These are phyloP conservation scores for Pissodes strobi DNA, from an alignment of 1,140 invertebrate species.

Conservation along the genomic window DNA sequence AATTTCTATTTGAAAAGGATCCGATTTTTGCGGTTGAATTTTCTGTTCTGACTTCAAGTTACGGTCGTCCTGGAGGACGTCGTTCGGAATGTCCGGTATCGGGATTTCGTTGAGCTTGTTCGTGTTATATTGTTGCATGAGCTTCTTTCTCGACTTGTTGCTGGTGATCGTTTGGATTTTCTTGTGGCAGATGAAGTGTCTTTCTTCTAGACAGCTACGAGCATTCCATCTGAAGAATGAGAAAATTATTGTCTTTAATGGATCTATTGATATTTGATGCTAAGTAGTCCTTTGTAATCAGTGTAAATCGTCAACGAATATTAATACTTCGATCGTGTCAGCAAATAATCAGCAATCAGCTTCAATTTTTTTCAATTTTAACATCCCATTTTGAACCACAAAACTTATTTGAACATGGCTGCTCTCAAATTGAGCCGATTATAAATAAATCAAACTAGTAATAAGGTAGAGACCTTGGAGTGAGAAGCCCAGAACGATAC, in stretches of 20 bases:
- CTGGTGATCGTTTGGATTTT: constrained; percentile 27
- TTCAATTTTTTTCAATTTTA: too few species aligned
- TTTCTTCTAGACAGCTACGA: constrained; percentile 25
- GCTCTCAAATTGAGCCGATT: too few species aligned
- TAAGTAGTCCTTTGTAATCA: too few species aligned
- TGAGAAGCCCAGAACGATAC: too few species aligned
- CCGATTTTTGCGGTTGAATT: background rate
- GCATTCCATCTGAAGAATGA: constrained; percentile 40
- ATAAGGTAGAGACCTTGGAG: too few species aligned
- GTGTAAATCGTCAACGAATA: too few species aligned
- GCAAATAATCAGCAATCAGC: too few species aligned
- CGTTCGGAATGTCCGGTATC: constrained; percentile 10
- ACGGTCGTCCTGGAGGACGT: background rate
- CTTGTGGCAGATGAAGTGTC: constrained; percentile 39
- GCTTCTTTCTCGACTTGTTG: constrained; percentile 14
- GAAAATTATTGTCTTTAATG: background rate
- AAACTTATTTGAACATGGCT: too few species aligned
- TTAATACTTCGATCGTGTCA: too few species aligned
- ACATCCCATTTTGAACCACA: too few species aligned
- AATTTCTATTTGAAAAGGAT: constrained; percentile 16
- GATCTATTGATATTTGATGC: background rate
- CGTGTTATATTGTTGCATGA: constrained; percentile 7
- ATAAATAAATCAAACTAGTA: too few species aligned
- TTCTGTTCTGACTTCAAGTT: background rate
- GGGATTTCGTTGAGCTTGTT: constrained; percentile 31